phyloP scores from a whole-genome alignment of 2,113 vertebrate genomes.

The Neogobius melanostomus region DNA sequence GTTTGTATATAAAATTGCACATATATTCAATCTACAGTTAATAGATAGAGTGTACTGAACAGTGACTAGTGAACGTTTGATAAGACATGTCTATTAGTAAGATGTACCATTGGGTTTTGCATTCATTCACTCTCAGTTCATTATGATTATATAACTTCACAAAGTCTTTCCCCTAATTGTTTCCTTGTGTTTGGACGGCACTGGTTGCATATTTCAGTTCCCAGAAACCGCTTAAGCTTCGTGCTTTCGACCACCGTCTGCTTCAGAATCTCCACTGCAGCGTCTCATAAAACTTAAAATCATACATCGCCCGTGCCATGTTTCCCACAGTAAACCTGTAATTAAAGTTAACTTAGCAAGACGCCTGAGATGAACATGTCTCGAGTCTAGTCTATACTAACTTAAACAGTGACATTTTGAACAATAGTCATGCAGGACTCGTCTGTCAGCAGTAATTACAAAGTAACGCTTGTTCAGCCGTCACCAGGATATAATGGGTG shows the following conservation, averaged over 20 bases:
- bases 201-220: conserved; percentile 12
- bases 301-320: background rate
- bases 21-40: too few relatives aligned
- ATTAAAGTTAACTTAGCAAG: conserved; percentile 15
- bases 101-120: background rate
- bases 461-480: conserved; percentile 3
- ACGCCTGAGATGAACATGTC: background rate
- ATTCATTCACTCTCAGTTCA: conserved; percentile 37
- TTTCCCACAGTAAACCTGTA: background rate
- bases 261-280: conserved; percentile 19
- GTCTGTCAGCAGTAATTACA: conserved; percentile 1
- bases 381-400: background rate
- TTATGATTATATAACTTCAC: conserved; percentile 47
- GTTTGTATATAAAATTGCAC: too few relatives aligned
- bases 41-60: background rate
- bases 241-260: conserved; percentile 22
- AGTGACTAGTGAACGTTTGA: background rate
- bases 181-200: conserved; percentile 53
- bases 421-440: background rate
- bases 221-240: conserved; percentile 26
- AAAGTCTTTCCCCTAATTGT: conserved; percentile 34
- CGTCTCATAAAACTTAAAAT: conserved; percentile 17
- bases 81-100: background rate
- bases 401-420: background rate
- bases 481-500: background rate